Base-by-base conservation (phyloP, 53 echinoderm and acorn worm genomes). In the Arbacia lixula region DNA sequence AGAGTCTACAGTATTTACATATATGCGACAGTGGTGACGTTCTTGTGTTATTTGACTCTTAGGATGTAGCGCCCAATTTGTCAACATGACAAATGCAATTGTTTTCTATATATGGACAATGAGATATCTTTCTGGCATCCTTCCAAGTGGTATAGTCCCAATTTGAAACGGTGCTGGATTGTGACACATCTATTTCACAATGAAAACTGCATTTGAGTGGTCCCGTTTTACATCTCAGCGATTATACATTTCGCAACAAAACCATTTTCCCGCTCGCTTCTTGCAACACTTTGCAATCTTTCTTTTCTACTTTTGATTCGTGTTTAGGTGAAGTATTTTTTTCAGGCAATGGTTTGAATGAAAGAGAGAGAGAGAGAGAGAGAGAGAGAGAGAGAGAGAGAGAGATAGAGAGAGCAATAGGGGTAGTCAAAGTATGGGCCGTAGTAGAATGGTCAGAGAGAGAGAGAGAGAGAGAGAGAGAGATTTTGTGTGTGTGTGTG, bases 111-210 rank as follows among this genome's bases (percentile, higher is more conserved):
- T 66, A 37, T 66, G 38, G 38, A 3, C 3, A 24, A 66, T 66
- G 66, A 66, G 6, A n/a, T 36, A 66, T 37, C 10, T 66, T n/a
- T n/a, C n/a, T 66, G 66, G 66, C 66, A 66, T 25, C 24, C 38
- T 36, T 36, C 66, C 66, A 66, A 33, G 37, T 66, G 37, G 66
- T 66, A 36, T 34, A 66, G 66, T 21, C 37, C 38, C 8, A 22
- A 4, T 26, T 66, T 66, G 6, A 9, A 27, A 21, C 9, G 2
- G 66, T 63, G 35, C 33, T 35, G 6, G 35, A 20, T 66, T 64
- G 64, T 16, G 35, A 64, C 33, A 64, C 64, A 36, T 64, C 64
- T 35, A 4, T 64, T 32, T 17, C 6, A 34, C 6, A 6, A 12
- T 3, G 4, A 4, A 8, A 20, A 1, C 2, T 64, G n/a, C 19